Evolutionary conservation across 2,888 invertebrate genomes (phyloP).

Genomic region (Gasteruption jaculator): DNA sequence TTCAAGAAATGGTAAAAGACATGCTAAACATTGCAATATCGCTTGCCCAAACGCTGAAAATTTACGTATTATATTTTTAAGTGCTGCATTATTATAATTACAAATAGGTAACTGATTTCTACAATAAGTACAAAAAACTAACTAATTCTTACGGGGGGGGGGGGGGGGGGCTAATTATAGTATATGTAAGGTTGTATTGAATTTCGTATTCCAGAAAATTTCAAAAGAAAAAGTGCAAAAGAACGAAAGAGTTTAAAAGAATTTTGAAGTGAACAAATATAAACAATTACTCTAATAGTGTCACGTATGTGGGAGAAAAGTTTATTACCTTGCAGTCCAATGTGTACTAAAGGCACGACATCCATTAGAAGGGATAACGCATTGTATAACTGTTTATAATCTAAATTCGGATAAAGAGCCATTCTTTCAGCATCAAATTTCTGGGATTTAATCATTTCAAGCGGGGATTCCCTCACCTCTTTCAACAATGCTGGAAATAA

Average conservation of each 20-base stretch:
- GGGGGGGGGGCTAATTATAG: too few species aligned
- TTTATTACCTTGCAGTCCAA: conserved; percentile 72
- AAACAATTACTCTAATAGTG: too few species aligned
- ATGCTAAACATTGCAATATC: conserved; percentile 88
- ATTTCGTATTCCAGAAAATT: too few species aligned
- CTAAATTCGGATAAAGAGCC: conserved; percentile 91
- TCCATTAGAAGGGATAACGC: conserved; percentile 87
- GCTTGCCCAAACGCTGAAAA: conserved; percentile 86
- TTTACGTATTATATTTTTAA: too few species aligned
- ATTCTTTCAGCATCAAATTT: conserved; percentile 83
- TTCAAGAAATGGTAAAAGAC: conserved; percentile 93
- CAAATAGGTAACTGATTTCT: too few species aligned
- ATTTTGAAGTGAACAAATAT: too few species aligned
- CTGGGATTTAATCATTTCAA: conserved; percentile 84
- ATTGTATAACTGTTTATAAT: conserved; percentile 93
- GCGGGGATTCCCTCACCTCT: conserved; percentile 90
- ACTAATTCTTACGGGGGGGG: too few species aligned
- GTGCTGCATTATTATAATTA: too few species aligned
- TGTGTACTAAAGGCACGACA: conserved; percentile 86
- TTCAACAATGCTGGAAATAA: conserved; percentile 78
- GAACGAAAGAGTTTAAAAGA: too few species aligned
- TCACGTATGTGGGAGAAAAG: neutral
- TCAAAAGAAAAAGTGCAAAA: too few species aligned
- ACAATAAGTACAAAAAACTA: too few species aligned
- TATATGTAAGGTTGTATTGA: too few species aligned